Conservation (phyloP, 2,797 vertebrate species). For the Peromyscus aztecus region DNA sequence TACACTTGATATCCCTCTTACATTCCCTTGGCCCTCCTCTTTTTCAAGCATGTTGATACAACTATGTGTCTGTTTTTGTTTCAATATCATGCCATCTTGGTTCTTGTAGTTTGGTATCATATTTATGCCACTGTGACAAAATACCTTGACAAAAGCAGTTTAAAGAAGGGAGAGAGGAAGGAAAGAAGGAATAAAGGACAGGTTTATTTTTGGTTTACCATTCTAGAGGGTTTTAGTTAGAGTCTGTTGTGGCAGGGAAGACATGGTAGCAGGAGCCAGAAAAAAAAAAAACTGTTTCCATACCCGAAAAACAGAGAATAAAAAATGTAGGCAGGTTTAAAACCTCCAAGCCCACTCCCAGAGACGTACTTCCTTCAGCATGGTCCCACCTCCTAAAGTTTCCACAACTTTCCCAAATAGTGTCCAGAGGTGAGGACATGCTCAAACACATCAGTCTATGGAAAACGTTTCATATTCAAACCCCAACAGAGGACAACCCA, state of each 20-base stretch:
- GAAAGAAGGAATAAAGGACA: too few species aligned
- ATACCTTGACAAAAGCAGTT: too few species aligned
- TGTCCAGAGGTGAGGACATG: not conserved
- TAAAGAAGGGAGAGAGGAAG: too few species aligned
- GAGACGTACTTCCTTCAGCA: not conserved
- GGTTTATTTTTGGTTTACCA: not conserved
- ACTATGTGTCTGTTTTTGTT: not conserved
- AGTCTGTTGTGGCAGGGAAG: not conserved
- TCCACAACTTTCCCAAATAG: not conserved
- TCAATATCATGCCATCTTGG: not conserved
- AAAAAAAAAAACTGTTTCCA: not conserved
- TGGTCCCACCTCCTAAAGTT: not conserved
- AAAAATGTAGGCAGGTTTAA: not conserved
- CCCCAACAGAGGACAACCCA: not conserved
- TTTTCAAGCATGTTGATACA: not conserved
- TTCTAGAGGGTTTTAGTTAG: not conserved
- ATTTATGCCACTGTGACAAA: not conserved
- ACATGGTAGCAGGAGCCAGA: too few species aligned
- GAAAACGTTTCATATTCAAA: not conserved
- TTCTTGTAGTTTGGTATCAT: not conserved
- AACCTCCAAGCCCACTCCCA: too few species aligned
- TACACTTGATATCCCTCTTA: too few species aligned
- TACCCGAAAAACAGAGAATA: not conserved
- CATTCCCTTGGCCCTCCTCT: rapidly evolving
- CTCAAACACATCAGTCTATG: not conserved